phyloP scores from a whole-genome alignment of 2,888 invertebrate genomes.

The Andrena dorsata region DNA sequence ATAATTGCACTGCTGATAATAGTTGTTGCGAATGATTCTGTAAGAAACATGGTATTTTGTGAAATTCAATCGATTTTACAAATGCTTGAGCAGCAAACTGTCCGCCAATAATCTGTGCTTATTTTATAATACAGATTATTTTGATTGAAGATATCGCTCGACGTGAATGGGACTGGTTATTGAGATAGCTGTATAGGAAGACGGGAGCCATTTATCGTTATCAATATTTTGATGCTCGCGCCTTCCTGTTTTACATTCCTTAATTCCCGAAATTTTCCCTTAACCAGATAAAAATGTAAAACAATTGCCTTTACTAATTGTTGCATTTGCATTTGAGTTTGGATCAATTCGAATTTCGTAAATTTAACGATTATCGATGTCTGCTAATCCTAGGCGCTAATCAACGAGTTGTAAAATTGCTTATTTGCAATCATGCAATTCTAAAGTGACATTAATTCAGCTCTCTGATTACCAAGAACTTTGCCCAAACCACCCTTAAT shows the following conservation, averaged over 20 bases:
- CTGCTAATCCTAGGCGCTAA: background rate
- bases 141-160: background rate
- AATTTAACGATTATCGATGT: no score
- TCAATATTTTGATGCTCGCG: conserved; percentile 27
- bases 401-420: background rate
- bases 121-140: conserved; percentile 26
- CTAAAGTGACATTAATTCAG: background rate
- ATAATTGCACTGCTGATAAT: no score
- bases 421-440: background rate
- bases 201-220: conserved; percentile 30
- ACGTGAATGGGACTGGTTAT: conserved; percentile 3
- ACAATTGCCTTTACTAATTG: no score
- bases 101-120: conserved; percentile 6
- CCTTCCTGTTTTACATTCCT: background rate
- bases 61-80: background rate
- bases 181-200: conserved; percentile 16
- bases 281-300: background rate
- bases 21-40: no score
- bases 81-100: background rate
- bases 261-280: background rate
- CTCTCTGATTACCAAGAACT: background rate
- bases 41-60: no score
- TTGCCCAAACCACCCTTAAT: background rate
- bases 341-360: no score
- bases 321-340: no score